These are phyloP conservation scores for Syritta pipiens DNA, from an alignment of 2,888 invertebrate species.

Conservation along the genomic window DNA sequence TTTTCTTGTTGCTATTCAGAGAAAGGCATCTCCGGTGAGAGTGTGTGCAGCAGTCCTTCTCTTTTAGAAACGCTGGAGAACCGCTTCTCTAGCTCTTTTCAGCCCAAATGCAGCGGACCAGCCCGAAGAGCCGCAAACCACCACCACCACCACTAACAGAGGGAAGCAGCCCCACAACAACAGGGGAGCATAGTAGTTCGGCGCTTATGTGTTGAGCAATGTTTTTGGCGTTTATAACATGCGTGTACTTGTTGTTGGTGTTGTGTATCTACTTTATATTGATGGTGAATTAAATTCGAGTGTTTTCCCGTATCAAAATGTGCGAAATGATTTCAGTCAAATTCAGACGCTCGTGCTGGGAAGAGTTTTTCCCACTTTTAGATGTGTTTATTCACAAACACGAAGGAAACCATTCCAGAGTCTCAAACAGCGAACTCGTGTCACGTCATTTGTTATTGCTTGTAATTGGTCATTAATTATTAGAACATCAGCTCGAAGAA, in stretches of 20 bases:
- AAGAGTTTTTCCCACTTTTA: slow-evolving; percentile 76
- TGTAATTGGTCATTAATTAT: slow-evolving; percentile 62
- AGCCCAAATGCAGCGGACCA: slow-evolving; percentile 14
- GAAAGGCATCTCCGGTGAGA: slow-evolving; percentile 13
- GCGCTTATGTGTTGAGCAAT: slow-evolving; percentile 35
- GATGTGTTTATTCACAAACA: slow-evolving; percentile 40
- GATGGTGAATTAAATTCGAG: slow-evolving; percentile 73
- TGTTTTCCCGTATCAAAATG: slow-evolving; percentile 79
- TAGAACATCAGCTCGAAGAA: slow-evolving; percentile 26
- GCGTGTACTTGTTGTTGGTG: slow-evolving; percentile 57
- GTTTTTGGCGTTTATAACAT: slow-evolving; percentile 53
- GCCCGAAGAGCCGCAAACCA: slow-evolving; percentile 45
- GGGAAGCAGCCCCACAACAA: slow-evolving; percentile 39
- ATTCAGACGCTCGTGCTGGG: slow-evolving; percentile 80
- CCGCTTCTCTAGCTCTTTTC: slow-evolving; percentile 42
- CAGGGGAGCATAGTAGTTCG: slow-evolving; percentile 27
- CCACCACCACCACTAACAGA: slow-evolving; percentile 17
- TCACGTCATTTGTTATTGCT: slow-evolving; percentile 57
- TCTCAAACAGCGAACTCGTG: slow-evolving; percentile 42
- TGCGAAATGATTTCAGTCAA: slow-evolving; percentile 79
- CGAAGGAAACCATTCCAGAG: slow-evolving; percentile 36
- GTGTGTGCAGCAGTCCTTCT: slow-evolving; percentile 30
- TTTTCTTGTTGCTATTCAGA: too few species aligned
- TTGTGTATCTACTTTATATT: slow-evolving; percentile 62
- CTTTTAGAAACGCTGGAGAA: slow-evolving; percentile 3